These are phyloP conservation scores for Fopius arisanus DNA, from an alignment of 1,140 invertebrate genomes.

Conservation along the genomic window DNA sequence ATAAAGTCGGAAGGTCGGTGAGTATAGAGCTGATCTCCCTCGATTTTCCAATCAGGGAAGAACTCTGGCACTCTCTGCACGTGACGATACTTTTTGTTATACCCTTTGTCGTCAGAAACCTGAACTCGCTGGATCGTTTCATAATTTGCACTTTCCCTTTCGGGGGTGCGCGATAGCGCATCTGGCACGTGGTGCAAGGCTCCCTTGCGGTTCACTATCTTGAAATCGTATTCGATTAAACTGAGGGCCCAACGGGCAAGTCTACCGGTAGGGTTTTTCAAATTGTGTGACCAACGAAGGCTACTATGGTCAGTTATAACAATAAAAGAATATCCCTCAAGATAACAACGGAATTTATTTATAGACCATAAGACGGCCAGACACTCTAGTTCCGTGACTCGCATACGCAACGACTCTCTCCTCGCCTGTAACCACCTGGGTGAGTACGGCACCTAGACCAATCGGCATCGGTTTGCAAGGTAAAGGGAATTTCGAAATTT, in stretches of 20 bases:
- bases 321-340: constrained; percentile 57
- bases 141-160: not conserved
- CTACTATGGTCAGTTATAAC: constrained; percentile 64
- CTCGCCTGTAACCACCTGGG: constrained; percentile 38
- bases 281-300: constrained; percentile 57
- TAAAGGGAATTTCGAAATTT: constrained; percentile 38
- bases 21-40: not conserved
- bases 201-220: constrained; percentile 33
- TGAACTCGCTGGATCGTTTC: not conserved
- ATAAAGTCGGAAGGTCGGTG: not conserved
- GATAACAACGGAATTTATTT: constrained; percentile 55
- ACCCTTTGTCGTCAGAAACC: not conserved
- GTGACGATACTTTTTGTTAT: not conserved
- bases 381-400: constrained; percentile 36
- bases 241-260: constrained; percentile 41
- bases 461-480: constrained; percentile 35
- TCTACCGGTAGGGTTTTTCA: constrained; percentile 52
- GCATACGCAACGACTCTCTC: constrained; percentile 50
- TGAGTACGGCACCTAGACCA: constrained; percentile 43
- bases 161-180: not conserved
- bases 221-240: constrained; percentile 39
- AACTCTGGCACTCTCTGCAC: not conserved
- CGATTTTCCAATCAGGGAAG: constrained; percentile 8
- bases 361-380: constrained; percentile 26
- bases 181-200: constrained; percentile 23